phyloP scores from a whole-genome alignment of 37 sponge, comb jelly and placozoan species.

The Beroe forskalii region DNA sequence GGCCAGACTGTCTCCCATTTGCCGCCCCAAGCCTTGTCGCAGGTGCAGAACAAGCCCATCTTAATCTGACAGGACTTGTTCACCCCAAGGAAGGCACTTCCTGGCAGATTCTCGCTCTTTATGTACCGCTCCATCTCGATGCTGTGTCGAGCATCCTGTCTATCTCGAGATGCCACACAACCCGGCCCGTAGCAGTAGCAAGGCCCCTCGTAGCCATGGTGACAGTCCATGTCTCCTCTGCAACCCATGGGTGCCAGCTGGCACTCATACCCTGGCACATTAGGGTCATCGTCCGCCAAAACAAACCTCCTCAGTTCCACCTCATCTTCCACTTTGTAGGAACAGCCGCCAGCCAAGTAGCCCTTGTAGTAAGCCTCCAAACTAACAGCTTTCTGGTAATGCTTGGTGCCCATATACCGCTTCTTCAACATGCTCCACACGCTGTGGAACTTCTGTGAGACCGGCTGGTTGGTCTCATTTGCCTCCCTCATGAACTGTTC shows the following conservation, averaged over 20 bases:
- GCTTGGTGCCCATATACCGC: neutral
- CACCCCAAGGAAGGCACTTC: neutral
- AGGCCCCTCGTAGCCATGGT: neutral
- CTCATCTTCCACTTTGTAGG: no score
- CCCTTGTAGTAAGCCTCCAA: neutral
- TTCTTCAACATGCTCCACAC: neutral
- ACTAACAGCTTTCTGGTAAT: neutral
- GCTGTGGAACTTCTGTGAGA: neutral
- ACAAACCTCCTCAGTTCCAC: conserved; percentile 1
- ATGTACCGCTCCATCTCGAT: neutral
- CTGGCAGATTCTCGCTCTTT: neutral
- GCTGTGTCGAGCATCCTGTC: neutral
- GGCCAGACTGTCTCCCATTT: neutral
- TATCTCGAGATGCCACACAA: neutral
- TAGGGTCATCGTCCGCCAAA: conserved; percentile 19
- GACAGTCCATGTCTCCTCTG: conserved; percentile 18
- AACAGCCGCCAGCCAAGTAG: neutral
- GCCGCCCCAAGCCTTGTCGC: conserved; percentile 1
- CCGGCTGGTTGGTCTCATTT: neutral
- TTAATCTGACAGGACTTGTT: conserved; percentile 22
- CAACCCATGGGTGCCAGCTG: conserved; percentile 49
- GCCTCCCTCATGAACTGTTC: neutral
- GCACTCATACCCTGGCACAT: conserved; percentile 24
- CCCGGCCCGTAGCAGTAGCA: conserved; percentile 30
- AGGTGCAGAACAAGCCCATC: conserved; percentile 7